Evolutionary conservation across 1,140 invertebrate species (phyloP), one percentile per base, ranked within the genome.

Genomic region (Pachyrhynchus sulphureomaculatus): DNA sequence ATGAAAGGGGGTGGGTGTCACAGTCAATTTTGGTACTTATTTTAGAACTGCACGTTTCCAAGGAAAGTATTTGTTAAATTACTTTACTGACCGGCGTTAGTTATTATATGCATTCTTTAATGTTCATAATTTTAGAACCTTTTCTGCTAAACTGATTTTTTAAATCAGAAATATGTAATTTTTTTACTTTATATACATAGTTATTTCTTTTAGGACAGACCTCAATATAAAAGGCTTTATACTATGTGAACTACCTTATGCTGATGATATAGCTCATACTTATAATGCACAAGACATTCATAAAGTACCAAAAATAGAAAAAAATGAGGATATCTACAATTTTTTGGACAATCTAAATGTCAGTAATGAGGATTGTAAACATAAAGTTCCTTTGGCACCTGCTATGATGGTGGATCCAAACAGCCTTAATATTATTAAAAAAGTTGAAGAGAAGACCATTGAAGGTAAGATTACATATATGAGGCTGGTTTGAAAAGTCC

Each of bases 271-370:
- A 13, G 41, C 26, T 3, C 20, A 54, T 9, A 9, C 21, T 18
- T 60, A 51, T 37, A 39, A 48, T 10, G 53, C 54, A 9, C 9
- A 51, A 24, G 36, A 53, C 10, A 17, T 23, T 4, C 44, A 54
- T 24, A 8, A 26, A 21, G 53, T 33, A 15, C 42, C 41, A 17
- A 39, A 45, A 51, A 21, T 62, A 6, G 41, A 64, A 2, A n/a
- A 1, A 1, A 32, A 54, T 17, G 21, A 64, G 12, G 39, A 47
- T 12, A 33, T 55, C 24, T 47, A 21, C 20, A 26, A 49, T 15
- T 67, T 67, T 49, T 53, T 68, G n/a, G 56, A 64, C 21, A 54
- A 37, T 33, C 49, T 68, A n/a, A 42, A 64, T 36, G 39, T 56
- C 12, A 39, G 23, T 6, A 48, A 21, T 34, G 47, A 41, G 0